phyloP scores from a whole-genome alignment of 2,113 vertebrate species.

The Passer domesticus region DNA sequence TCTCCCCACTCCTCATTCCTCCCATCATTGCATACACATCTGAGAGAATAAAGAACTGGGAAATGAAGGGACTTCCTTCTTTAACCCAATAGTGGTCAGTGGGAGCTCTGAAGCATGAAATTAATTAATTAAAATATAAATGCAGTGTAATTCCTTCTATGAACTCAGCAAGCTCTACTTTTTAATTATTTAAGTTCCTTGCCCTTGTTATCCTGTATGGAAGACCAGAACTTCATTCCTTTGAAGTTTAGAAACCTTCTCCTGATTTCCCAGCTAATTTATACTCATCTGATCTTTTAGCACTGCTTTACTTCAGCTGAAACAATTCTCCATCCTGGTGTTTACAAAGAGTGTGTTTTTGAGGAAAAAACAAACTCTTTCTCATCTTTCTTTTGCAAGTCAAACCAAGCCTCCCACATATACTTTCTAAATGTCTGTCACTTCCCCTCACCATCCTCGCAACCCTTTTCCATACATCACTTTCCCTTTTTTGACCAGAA shows the following conservation, averaged over 20 bases:
- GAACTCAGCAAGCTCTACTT: conserved; percentile 43
- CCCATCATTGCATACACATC: conserved; percentile 11
- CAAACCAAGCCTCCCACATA: not conserved
- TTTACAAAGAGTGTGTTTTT: not conserved
- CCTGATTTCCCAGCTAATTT: conserved; percentile 44
- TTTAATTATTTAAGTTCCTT: conserved; percentile 62
- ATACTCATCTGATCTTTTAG: conserved; percentile 35
- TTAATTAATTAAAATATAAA: conserved; percentile 70
- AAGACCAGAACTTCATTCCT: conserved; percentile 40
- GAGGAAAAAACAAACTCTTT: not conserved
- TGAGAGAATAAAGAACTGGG: conserved; percentile 30
- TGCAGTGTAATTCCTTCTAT: conserved; percentile 44
- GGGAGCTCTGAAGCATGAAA: conserved; percentile 65
- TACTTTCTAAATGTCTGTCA: not conserved
- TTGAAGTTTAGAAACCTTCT: conserved; percentile 52
- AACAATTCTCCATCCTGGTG: not conserved
- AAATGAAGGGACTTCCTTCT: conserved; percentile 40
- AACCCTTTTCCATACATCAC: not conserved
- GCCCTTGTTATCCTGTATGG: conserved; percentile 25
- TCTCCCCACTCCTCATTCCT: not conserved
- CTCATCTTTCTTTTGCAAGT: not conserved
- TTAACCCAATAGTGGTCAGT: conserved; percentile 59
- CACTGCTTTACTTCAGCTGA: not conserved
- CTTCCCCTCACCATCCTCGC: not conserved
- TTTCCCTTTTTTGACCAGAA: not conserved